These are phyloP conservation scores for Schrankia costaestrigalis DNA, from an alignment of 2,888 invertebrate species.

Conservation along the genomic window DNA sequence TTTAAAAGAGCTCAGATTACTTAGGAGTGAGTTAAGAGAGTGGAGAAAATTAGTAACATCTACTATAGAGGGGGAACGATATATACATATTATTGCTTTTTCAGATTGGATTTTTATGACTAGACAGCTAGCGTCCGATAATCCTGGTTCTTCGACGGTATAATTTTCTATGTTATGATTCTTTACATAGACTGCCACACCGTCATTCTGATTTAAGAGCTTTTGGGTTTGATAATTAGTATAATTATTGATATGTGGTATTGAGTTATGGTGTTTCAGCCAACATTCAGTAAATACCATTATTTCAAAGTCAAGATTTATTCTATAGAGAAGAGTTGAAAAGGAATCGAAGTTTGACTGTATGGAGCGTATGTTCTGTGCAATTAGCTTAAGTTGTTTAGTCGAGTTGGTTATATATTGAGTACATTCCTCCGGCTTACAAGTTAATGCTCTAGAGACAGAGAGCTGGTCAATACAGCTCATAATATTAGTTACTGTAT, in stretches of 20 bases:
- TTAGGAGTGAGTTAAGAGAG: background rate
- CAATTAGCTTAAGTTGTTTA: background rate
- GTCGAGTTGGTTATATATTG: background rate
- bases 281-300: background rate
- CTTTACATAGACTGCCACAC: background rate
- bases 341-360: background rate
- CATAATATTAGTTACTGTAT: constrained; percentile 18
- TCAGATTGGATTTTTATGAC: background rate
- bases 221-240: background rate
- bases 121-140: background rate
- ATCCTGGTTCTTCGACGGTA: background rate
- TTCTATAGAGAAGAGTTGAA: background rate
- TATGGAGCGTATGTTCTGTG: background rate
- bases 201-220: background rate
- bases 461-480: background rate
- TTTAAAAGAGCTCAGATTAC: background rate
- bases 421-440: background rate
- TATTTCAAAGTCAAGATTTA: background rate
- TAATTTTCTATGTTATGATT: background rate
- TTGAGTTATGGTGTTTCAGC: background rate
- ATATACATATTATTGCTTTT: background rate
- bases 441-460: background rate
- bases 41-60: background rate
- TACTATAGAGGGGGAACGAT: background rate
- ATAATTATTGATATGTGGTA: background rate